Percentiles rank a stretch among this genome's conserved stretches.
phyloP scores from a whole-genome alignment of 2,797 vertebrate species.

The Schizopygopsis malacanthus region DNA sequence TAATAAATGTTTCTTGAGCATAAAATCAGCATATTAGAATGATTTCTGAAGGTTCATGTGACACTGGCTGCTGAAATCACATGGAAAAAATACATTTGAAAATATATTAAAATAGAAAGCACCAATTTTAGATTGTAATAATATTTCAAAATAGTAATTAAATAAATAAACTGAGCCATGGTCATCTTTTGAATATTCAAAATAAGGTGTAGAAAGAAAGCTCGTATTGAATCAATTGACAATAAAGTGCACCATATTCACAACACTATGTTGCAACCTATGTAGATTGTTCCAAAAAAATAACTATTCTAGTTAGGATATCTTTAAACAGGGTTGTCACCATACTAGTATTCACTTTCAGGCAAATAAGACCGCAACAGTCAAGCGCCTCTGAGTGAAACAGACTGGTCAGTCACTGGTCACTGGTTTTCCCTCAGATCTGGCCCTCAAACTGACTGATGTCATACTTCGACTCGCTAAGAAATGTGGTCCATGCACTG shows the following conservation, averaged over 20 bases:
- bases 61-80: neutral
- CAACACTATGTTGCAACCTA: neutral
- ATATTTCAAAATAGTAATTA: neutral
- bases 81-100: neutral
- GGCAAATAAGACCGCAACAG: constrained; percentile 16
- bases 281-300: neutral
- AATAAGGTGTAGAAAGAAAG: neutral
- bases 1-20: neutral
- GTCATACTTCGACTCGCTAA: constrained; percentile 35
- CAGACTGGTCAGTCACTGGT: neutral
- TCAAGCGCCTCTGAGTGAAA: constrained; percentile 20
- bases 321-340: constrained; percentile 19
- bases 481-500: constrained; percentile 25
- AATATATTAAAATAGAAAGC: neutral
- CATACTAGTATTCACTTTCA: constrained; percentile 11
- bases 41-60: neutral
- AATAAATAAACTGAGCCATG: neutral
- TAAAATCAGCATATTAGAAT: neutral
- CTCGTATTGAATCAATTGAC: neutral
- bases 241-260: neutral
- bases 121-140: neutral
- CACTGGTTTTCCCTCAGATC: constrained; percentile 37
- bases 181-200: neutral
- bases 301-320: neutral
- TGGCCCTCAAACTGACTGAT: constrained; percentile 31